phyloP scores from a whole-genome alignment of 2,888 invertebrate genomes.

The Apodemia zela region DNA sequence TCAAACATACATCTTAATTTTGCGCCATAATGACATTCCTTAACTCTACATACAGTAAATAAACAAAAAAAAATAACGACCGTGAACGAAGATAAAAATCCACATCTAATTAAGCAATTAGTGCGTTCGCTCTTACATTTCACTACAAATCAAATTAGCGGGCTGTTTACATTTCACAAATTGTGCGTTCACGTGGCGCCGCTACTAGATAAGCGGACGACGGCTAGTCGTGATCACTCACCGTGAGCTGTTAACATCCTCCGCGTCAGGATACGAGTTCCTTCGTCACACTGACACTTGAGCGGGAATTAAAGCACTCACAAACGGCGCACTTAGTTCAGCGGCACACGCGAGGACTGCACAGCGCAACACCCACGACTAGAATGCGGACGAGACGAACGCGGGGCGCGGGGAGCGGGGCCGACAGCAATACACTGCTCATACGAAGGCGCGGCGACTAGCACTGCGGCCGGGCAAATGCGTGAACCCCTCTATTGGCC shows the following conservation, averaged over 20 bases:
- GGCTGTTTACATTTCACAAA: conserved; percentile 77
- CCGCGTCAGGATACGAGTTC: conserved; percentile 65
- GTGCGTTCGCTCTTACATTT: conserved; percentile 37
- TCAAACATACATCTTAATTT: conserved; percentile 33
- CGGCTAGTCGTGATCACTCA: conserved; percentile 60
- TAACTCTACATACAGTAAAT: conserved; percentile 33
- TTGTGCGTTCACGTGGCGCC: conserved; percentile 76
- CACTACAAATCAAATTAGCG: conserved; percentile 68
- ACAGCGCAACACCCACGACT: conserved; percentile 78
- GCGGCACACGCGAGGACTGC: conserved; percentile 77
- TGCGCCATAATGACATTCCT: conserved; percentile 28
- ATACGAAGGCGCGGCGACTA: conserved; percentile 75
- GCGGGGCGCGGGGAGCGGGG: conserved; percentile 60
- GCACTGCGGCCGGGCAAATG: conserved; percentile 72
- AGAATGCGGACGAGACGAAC: conserved; percentile 74
- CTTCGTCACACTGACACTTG: conserved; percentile 76
- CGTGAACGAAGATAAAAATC: conserved; percentile 6
- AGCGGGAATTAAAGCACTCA: conserved; percentile 74
- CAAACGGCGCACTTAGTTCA: conserved; percentile 77
- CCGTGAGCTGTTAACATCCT: conserved; percentile 80
- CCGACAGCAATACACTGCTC: conserved; percentile 69
- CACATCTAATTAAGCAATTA: conserved; percentile 25
- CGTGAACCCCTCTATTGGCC: conserved; percentile 67
- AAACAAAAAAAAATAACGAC: conserved; percentile 6
- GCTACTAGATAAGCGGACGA: conserved; percentile 57